Evolutionary conservation across 2,797 vertebrate genomes (phyloP).

Genomic region (Pangasius krempfi): DNA sequence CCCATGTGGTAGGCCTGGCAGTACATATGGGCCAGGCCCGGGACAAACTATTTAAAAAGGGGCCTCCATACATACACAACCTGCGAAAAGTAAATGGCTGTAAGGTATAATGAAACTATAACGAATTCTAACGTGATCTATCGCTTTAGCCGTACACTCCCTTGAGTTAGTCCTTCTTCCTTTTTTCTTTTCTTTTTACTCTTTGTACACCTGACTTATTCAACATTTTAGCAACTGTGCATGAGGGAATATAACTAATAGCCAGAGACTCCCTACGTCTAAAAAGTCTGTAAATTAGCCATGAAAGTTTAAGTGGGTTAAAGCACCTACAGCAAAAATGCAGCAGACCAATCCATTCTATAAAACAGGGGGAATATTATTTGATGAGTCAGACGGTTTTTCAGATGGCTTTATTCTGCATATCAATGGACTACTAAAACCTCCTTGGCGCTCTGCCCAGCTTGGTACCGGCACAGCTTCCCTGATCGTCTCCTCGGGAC

Average conservation of each 20-base stretch:
- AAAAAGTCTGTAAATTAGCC: background rate
- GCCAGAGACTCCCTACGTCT: background rate
- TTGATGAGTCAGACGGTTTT: background rate
- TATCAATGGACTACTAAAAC: no score
- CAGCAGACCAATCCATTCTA: background rate
- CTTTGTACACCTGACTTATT: background rate
- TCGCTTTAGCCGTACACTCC: background rate
- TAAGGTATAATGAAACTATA: background rate
- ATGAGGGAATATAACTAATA: background rate
- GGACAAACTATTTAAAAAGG: background rate
- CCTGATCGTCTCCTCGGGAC: background rate
- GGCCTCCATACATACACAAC: no score
- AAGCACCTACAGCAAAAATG: background rate
- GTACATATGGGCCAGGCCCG: background rate
- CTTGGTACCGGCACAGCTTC: background rate
- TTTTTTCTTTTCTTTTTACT: background rate
- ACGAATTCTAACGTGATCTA: background rate
- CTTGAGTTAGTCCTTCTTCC: background rate
- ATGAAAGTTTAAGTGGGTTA: background rate
- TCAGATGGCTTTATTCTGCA: background rate
- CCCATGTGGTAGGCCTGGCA: background rate
- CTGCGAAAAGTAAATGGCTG: background rate
- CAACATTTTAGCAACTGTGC: background rate
- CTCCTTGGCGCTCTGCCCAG: background rate
- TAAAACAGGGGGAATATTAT: background rate